Evolutionary conservation across 2,113 vertebrate genomes (phyloP).

Genomic region (Chaetura pelagica): DNA sequence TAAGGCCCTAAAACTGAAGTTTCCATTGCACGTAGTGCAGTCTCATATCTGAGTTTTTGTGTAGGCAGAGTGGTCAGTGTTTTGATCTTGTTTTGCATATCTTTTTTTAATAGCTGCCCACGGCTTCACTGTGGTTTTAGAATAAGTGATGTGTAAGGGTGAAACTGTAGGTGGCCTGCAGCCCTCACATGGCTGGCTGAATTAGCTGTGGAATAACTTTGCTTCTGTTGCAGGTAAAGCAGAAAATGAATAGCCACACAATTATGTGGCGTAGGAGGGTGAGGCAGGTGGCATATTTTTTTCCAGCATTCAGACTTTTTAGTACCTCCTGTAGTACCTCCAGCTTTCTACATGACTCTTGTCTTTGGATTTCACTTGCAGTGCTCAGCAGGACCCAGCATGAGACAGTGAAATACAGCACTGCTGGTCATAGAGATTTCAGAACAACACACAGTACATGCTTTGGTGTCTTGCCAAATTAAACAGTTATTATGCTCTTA

Average conservation of each 20-base stretch:
- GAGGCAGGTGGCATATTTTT: neutral
- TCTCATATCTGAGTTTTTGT: neutral
- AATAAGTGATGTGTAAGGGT: neutral
- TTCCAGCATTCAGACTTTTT: neutral
- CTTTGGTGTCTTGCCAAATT: slow-evolving; percentile 30
- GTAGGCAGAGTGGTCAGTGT: neutral
- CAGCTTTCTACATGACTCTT: neutral
- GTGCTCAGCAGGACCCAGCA: neutral
- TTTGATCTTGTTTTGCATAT: neutral
- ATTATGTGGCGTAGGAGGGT: neutral
- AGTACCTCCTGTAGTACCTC: neutral
- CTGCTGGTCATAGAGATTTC: neutral
- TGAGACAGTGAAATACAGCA: neutral
- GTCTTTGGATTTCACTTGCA: neutral
- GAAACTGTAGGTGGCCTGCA: neutral
- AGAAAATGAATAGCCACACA: neutral
- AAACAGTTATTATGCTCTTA: slow-evolving; percentile 14
- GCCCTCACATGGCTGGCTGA: neutral
- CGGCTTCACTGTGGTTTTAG: neutral
- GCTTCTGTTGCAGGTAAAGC: neutral
- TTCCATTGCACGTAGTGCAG: neutral
- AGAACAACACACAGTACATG: neutral
- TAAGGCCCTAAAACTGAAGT: neutral
- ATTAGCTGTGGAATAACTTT: neutral
- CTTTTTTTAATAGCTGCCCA: neutral